Percentiles rank a stretch among this genome's conserved stretches.
Conservation (phyloP, 2,797 vertebrate genomes). For the Lophius americanus region DNA sequence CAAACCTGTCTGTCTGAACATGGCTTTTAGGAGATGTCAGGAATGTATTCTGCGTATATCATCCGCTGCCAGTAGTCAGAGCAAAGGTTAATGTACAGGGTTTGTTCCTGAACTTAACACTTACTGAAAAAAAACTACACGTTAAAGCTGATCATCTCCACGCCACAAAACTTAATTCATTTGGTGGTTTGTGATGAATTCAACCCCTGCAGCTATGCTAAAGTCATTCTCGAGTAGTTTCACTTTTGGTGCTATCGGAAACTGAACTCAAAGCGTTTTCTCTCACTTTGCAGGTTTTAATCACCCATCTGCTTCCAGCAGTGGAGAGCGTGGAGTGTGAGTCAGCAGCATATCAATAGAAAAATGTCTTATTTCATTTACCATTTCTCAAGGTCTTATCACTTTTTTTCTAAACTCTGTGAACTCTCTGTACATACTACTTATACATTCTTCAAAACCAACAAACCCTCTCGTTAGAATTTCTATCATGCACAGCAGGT, state of each 20-base stretch:
- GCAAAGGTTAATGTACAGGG: conserved; percentile 21
- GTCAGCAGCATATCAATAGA: conserved; percentile 41
- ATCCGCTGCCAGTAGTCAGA: conserved; percentile 10
- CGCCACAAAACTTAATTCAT: conserved; percentile 17
- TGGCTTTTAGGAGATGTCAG: conserved; percentile 16
- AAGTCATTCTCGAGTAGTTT: conserved; percentile 21
- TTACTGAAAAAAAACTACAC: not conserved
- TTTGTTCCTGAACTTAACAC: conserved; percentile 22
- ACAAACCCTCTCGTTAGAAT: not conserved
- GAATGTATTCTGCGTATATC: not conserved
- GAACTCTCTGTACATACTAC: not conserved
- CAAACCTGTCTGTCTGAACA: not conserved
- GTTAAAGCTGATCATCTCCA: conserved; percentile 22
- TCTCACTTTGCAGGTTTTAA: conserved; percentile 47
- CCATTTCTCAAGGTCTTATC: conserved; percentile 9
- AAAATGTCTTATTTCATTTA: conserved; percentile 12
- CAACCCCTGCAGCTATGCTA: conserved; percentile 29
- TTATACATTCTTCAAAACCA: not conserved
- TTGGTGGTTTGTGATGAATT: conserved; percentile 39
- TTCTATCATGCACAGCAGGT: not conserved
- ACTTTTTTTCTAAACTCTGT: not conserved
- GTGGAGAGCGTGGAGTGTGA: conserved; percentile 29
- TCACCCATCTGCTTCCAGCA: conserved; percentile 43
- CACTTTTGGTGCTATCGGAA: conserved; percentile 10
- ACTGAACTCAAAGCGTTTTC: conserved; percentile 25